Percentiles rank a stretch among this genome's conserved stretches.
These are phyloP conservation scores for Thunnus maccoyii DNA, from an alignment of 2,113 vertebrate species.

Conservation along the genomic window DNA sequence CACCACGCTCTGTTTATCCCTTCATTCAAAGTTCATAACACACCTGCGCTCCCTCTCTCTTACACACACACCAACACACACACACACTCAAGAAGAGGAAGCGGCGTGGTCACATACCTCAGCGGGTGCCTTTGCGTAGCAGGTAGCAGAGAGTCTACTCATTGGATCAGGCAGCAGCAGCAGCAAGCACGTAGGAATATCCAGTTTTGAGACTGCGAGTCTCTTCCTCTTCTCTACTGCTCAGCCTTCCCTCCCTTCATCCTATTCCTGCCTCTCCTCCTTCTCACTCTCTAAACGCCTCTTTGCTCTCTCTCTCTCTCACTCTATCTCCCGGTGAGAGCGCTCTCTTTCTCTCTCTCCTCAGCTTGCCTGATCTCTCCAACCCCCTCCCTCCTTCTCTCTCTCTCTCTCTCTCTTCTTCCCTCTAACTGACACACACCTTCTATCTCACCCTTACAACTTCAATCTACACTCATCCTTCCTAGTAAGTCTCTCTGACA, in stretches of 20 bases:
- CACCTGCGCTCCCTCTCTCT: slow-evolving; percentile 51
- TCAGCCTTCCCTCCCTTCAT: slow-evolving; percentile 79
- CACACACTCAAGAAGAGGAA: slow-evolving; percentile 59
- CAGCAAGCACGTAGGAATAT: slow-evolving; percentile 81
- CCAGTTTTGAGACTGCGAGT: slow-evolving; percentile 82
- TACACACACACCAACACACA: slow-evolving; percentile 30
- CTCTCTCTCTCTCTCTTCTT: slow-evolving; percentile 48
- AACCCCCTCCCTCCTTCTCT: slow-evolving; percentile 57
- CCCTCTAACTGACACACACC: slow-evolving; percentile 65
- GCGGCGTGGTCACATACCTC: slow-evolving; percentile 83
- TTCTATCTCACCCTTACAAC: slow-evolving; percentile 68
- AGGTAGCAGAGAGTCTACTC: slow-evolving; percentile 78
- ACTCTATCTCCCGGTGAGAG: slow-evolving; percentile 61
- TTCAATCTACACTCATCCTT: slow-evolving; percentile 66
- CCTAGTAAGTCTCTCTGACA: slow-evolving; percentile 62
- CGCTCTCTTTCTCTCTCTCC: slow-evolving; percentile 72
- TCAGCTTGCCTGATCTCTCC: slow-evolving; percentile 74
- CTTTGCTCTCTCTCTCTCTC: slow-evolving; percentile 76
- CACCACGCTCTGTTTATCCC: slow-evolving; percentile 38
- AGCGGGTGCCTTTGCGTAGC: slow-evolving; percentile 77
- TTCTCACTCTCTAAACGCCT: slow-evolving; percentile 83
- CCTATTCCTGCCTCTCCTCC: slow-evolving; percentile 80
- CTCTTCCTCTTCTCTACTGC: slow-evolving; percentile 77
- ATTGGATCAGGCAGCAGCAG: slow-evolving; percentile 78
- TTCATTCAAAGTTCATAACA: slow-evolving; percentile 69